Evolutionary conservation across 1,140 invertebrate species (phyloP), one percentile per base, ranked within the genome.

Genomic region (Pachyrhynchus sulphureomaculatus): DNA sequence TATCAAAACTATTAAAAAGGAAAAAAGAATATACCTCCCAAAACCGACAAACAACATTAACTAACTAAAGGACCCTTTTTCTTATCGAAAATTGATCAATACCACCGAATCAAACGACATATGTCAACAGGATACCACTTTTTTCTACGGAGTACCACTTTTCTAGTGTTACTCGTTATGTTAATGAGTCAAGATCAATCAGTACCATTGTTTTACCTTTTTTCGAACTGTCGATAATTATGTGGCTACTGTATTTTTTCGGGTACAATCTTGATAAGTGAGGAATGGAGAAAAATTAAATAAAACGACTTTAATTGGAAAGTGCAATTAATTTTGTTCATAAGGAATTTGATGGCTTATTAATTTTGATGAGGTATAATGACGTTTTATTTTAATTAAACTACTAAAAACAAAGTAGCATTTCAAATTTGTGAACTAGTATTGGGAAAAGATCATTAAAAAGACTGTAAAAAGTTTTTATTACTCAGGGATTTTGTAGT

Each of bases 161-260:
- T 42, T 24, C 32, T 42, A 20, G 57, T 60, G 56, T 59, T 39
- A 49, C 49, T 59, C 56, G 48, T 60, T 60, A 60, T 60, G 57
- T 60, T 60, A 60, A 60, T 52, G 47, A 42, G 20, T n/a, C 10
- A 18, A 60, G 57, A 60, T 60, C 48, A 60, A 60, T 60, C 57
- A 60, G 57, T 37, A 32, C 57, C 57, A 51, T 60, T 60, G 57
- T 60, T 52, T 44, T 52, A 34, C 57, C 36, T 36, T 57, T 42
- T n/a, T 26, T 15, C 17, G 24, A 60, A 33, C 39, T 33, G 23
- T 47, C 34, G 57, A 52, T 60, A 60, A 60, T 60, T 60, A 52
- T 45, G 47, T 42, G 34, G 47, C 57, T 60, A 60, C 57, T 37
- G 56, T 59, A 45, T n/a, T 56, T 45, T 34, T 55, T 55, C 41